phyloP scores from a whole-genome alignment of 2,113 vertebrate genomes.

The Amphilophus citrinellus region DNA sequence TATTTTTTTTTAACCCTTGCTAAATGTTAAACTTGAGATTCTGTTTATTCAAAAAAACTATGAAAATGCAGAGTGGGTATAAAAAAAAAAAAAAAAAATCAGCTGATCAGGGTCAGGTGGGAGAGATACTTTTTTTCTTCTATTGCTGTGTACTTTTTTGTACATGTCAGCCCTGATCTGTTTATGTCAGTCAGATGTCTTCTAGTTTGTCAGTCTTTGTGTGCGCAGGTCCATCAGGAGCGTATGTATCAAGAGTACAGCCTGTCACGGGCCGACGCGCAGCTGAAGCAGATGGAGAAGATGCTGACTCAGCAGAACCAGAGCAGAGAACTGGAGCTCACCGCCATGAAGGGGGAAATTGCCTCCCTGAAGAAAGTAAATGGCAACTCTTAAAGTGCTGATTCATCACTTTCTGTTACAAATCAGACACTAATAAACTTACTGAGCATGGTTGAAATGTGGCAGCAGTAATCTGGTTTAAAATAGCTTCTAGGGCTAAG shows the following conservation, averaged over 20 bases:
- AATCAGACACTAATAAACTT: background rate
- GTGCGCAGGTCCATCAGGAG: slow-evolving; percentile 88
- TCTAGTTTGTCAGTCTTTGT: background rate
- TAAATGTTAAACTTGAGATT: too few species aligned
- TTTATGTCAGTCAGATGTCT: background rate
- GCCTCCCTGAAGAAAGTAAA: slow-evolving; percentile 87
- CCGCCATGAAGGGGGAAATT: slow-evolving; percentile 86
- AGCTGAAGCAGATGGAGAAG: slow-evolving; percentile 90
- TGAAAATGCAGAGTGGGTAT: too few species aligned
- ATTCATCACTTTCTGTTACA: background rate
- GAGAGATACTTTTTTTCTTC: too few species aligned
- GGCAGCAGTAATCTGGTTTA: background rate
- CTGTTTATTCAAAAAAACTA: too few species aligned
- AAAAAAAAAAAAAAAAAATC: background rate
- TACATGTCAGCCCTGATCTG: background rate
- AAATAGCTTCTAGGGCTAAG: background rate
- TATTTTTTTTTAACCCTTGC: too few species aligned
- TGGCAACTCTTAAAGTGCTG: background rate
- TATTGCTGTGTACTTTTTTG: fast-evolving
- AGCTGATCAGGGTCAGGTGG: background rate
- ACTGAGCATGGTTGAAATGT: background rate
- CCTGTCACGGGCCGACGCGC: slow-evolving; percentile 84
- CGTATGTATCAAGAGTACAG: slow-evolving; percentile 89
- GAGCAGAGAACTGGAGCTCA: slow-evolving; percentile 87
- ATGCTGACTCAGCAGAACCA: slow-evolving; percentile 89